Evolutionary conservation across 1,140 invertebrate species (phyloP), one percentile per base, ranked within the genome.

Genomic region (Bombus affinis): DNA sequence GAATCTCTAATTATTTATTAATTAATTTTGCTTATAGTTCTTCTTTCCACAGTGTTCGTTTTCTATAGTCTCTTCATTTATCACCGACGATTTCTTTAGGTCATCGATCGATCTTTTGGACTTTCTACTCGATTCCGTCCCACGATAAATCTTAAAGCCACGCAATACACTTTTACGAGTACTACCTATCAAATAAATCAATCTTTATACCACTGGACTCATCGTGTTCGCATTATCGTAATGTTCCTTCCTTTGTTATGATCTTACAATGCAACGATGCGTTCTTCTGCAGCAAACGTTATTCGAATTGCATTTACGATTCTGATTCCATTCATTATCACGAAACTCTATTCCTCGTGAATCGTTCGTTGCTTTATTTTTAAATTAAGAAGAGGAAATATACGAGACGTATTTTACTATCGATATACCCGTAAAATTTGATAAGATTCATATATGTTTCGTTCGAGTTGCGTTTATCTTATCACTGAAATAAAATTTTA

Each of bases 131-230:
- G 32, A 39, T 62, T n/a, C 53, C 3, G n/a, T 15, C 32, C 18
- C 32, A n/a, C 47, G 66, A 71, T 71, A 79, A 84, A 78, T 71
- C 75, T 59, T 47, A 37, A 70, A 57, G n/a, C 28, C 1, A 13
- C n/a, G 9, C 65, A n/a, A 71, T 37, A 70, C 81, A 70, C 65
- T 71, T 78, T 78, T 78, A 82, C 59, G 59, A 82, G 57, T 82
- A 32, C 8, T 3, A 18, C 9, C 47, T 77, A 77, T 77, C 75
- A 25, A 84, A 78, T 78, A 78, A 84, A 78, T 84, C 66, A 59
- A 71, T 78, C 65, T n/a, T 59, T 32, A 8, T 15, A 42, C 13
- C 13, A 28, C 3, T 70, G 2, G 32, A 2, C 22, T 15, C 28
- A 35, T 73, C 18, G 13, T 35, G 73, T 22, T 62, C 3, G 4